Conservation (phyloP, 2,797 vertebrate species). For the Darevskia mixta region DNA sequence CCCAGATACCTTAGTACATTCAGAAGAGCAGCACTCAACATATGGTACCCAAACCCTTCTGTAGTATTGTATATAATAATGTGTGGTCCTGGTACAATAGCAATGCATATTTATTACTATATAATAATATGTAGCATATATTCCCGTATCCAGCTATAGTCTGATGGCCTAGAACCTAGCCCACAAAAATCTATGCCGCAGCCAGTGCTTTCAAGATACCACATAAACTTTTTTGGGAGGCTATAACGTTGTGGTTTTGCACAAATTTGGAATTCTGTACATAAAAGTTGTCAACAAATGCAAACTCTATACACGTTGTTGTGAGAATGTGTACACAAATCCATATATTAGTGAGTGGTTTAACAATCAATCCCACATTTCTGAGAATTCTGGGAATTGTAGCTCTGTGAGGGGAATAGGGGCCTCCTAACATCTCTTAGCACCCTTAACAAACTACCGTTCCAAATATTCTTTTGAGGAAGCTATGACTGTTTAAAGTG, state of each 20-base stretch:
- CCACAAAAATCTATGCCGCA: not conserved
- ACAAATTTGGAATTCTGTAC: not conserved
- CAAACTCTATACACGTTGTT: not conserved
- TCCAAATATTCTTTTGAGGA: too few species aligned
- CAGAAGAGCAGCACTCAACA: not conserved
- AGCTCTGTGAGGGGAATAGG: too few species aligned
- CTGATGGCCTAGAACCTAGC: not conserved
- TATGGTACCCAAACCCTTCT: not conserved
- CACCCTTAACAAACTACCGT: too few species aligned
- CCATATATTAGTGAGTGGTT: too few species aligned
- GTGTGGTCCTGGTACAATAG: not conserved
- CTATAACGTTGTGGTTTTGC: not conserved
- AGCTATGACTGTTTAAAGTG: too few species aligned
- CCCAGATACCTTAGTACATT: not conserved
- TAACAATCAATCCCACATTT: too few species aligned
- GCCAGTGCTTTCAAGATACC: not conserved
- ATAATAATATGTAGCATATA: not conserved
- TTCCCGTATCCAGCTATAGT: not conserved
- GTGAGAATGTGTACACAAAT: too few species aligned
- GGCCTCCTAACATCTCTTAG: too few species aligned
- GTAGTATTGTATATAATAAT: not conserved
- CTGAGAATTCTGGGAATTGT: too few species aligned
- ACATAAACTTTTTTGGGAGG: not conserved
- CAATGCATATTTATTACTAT: not conserved
- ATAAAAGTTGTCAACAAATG: not conserved